Conservation (phyloP, 2,888 invertebrate species). For the Andrena praecox region DNA sequence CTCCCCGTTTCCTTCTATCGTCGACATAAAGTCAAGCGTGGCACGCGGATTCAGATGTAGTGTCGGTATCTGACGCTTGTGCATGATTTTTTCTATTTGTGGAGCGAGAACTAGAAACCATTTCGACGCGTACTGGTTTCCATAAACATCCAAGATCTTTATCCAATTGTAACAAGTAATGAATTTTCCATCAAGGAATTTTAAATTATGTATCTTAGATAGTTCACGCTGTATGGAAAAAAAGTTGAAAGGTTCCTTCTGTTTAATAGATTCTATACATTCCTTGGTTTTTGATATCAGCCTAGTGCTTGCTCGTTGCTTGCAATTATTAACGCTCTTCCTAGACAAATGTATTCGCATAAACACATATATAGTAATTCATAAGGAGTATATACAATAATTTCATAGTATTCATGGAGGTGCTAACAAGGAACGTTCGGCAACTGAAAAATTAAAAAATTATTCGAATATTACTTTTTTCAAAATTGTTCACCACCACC, state of each 20-base stretch:
- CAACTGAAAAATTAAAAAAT: too few relatives aligned
- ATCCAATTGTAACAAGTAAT: conserved; percentile 57
- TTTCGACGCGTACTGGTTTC: conserved; percentile 67
- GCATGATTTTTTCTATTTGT: conserved; percentile 64
- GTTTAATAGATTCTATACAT: conserved; percentile 37
- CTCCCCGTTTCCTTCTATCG: conserved; percentile 65
- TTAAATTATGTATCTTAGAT: conserved; percentile 52
- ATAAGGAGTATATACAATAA: neutral
- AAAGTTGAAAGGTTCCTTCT: conserved; percentile 24
- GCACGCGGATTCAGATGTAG: conserved; percentile 57
- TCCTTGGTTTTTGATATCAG: neutral
- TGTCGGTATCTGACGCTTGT: conserved; percentile 52
- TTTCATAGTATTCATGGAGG: too few relatives aligned
- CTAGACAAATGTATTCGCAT: neutral
- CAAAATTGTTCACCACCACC: too few relatives aligned
- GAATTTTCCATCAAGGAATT: conserved; percentile 67
- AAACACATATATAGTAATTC: neutral
- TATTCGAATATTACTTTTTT: too few relatives aligned
- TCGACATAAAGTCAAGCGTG: conserved; percentile 55
- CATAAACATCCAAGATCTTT: conserved; percentile 63
- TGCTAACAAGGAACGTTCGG: too few relatives aligned
- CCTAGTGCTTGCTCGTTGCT: too few relatives aligned
- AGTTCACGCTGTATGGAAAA: conserved; percentile 45
- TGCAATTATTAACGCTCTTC: neutral
- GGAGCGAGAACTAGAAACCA: conserved; percentile 69